These are phyloP conservation scores for Mallotus villosus DNA, from an alignment of 2,797 vertebrate genomes.

Conservation along the genomic window DNA sequence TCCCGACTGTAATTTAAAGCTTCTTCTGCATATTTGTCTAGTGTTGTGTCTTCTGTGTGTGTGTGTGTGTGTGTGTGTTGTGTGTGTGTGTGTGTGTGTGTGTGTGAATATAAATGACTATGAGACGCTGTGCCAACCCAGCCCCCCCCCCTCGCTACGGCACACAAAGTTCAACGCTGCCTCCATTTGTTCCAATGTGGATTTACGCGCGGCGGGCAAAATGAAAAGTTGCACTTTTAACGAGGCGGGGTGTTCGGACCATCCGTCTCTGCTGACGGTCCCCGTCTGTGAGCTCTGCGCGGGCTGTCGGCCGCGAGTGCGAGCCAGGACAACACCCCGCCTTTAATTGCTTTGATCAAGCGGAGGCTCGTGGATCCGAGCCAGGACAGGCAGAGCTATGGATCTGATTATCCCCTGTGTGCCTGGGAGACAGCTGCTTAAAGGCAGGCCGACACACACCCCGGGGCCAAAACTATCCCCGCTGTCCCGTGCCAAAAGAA, in stretches of 20 bases:
- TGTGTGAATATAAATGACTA: slow-evolving; percentile 18
- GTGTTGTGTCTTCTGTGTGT: too few species aligned
- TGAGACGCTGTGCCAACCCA: not conserved
- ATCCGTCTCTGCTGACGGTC: slow-evolving; percentile 47
- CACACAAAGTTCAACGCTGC: not conserved
- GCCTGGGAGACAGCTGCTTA: slow-evolving; percentile 38
- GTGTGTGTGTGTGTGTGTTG: slow-evolving; percentile 6
- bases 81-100: slow-evolving; percentile 10
- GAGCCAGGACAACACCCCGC: slow-evolving; percentile 14
- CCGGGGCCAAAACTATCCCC: too few species aligned
- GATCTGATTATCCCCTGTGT: slow-evolving; percentile 38
- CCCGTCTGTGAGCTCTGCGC: slow-evolving; percentile 25
- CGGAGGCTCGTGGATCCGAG: slow-evolving; percentile 17
- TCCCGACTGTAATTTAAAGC: too few species aligned
- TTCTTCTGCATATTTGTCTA: not conserved
- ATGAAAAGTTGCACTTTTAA: slow-evolving; percentile 51
- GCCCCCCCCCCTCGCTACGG: not conserved
- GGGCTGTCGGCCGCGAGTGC: not conserved
- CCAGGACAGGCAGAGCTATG: slow-evolving; percentile 23
- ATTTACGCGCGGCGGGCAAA: slow-evolving; percentile 21
- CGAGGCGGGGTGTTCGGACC: slow-evolving; percentile 19
- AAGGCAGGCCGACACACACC: not conserved
- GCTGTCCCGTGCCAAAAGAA: not conserved
- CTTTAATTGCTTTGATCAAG: slow-evolving; percentile 57
- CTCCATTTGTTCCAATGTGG: slow-evolving; percentile 4